Percentiles rank a stretch among this genome's conserved stretches.
Evolutionary conservation across 2,113 vertebrate species (phyloP).

Genomic region (Trogon melanurus): DNA sequence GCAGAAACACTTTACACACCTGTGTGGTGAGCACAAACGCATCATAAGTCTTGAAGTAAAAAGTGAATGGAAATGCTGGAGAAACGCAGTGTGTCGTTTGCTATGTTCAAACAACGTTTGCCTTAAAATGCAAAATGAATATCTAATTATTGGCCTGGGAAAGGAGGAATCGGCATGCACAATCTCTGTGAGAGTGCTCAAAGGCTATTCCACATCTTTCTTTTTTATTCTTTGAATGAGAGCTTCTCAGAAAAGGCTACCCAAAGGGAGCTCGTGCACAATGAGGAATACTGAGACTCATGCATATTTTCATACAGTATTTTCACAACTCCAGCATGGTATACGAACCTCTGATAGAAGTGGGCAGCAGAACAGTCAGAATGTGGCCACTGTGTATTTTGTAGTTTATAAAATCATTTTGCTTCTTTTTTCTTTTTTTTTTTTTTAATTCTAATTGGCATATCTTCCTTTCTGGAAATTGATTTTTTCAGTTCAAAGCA

Average conservation of each 20-base stretch:
- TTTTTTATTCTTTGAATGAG: neutral
- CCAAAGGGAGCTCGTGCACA: neutral
- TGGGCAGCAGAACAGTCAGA: neutral
- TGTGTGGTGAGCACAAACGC: neutral
- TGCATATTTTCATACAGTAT: neutral
- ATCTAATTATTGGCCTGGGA: neutral
- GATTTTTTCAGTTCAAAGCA: constrained; percentile 64
- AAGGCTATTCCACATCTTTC: neutral
- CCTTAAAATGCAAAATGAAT: neutral
- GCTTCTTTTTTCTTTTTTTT: neutral
- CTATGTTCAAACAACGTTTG: neutral
- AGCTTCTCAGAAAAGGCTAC: neutral
- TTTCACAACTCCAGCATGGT: neutral
- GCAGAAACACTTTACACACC: rapidly evolving
- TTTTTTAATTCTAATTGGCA: constrained; percentile 13
- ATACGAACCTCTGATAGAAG: neutral
- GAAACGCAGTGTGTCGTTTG: neutral
- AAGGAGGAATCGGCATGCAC: neutral
- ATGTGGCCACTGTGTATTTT: neutral
- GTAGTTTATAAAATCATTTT: neutral
- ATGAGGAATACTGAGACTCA: neutral
- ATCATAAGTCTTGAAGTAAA: neutral
- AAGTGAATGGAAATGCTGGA: neutral
- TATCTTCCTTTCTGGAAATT: constrained; percentile 52
- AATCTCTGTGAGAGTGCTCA: neutral